Evolutionary conservation across 2,113 vertebrate species (phyloP).

Genomic region (Tupaia chinensis): DNA sequence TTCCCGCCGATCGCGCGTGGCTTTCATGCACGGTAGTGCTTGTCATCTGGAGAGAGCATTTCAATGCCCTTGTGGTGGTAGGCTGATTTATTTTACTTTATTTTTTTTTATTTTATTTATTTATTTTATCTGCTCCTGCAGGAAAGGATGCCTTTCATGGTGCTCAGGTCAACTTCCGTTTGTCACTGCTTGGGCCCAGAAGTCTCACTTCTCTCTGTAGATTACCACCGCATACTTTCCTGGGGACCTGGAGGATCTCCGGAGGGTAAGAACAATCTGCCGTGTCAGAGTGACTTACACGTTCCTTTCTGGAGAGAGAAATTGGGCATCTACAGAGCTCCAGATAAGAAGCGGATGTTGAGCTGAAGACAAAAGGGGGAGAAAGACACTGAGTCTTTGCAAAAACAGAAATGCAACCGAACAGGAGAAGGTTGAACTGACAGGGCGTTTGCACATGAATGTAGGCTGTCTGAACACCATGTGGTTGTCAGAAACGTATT

Average conservation of each 20-base stretch:
- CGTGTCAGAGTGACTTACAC: neutral
- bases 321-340: neutral
- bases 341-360: slow-evolving; percentile 20
- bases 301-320: slow-evolving; percentile 13
- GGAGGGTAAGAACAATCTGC: neutral
- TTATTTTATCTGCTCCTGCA: neutral
- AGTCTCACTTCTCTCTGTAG: neutral
- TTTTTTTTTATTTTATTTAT: too few species aligned
- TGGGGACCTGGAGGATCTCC: neutral
- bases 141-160: neutral
- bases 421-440: neutral
- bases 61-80: neutral
- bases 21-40: neutral
- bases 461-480: neutral
- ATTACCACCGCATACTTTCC: neutral
- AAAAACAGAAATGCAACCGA: slow-evolving; percentile 26
- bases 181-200: neutral
- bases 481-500: slow-evolving; percentile 63
- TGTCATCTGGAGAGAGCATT: neutral
- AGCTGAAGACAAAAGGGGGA: slow-evolving; percentile 35
- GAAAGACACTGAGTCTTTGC: neutral
- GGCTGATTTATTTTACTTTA: neutral
- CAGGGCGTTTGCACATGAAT: neutral
- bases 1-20: neutral
- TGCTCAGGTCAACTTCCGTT: neutral